Evolutionary conservation across 2,113 vertebrate genomes (phyloP).

Genomic region (Paracanthobrama guichenoti): DNA sequence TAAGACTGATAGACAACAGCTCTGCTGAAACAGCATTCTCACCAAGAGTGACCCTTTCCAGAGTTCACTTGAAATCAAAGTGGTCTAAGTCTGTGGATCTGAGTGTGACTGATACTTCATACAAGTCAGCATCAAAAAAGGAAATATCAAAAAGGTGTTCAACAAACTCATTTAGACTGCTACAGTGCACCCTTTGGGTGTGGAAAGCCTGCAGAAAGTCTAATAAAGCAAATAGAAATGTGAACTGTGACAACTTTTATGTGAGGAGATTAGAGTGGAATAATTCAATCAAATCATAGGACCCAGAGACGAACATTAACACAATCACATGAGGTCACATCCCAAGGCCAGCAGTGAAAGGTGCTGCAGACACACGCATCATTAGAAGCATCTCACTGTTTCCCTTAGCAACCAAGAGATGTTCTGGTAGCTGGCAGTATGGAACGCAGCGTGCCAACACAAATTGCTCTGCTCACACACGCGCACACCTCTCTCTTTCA

Average conservation of each 20-base stretch:
- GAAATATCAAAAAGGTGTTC: neutral
- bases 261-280: neutral
- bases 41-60: no score
- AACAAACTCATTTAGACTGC: neutral
- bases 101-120: neutral
- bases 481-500: slow-evolving; percentile 25
- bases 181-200: neutral
- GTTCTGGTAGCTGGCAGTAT: slow-evolving; percentile 49
- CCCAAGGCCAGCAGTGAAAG: slow-evolving; percentile 35
- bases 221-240: neutral
- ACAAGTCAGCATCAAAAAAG: neutral
- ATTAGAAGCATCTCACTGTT: slow-evolving; percentile 38
- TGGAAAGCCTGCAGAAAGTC: neutral
- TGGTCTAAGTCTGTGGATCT: neutral
- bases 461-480: slow-evolving; percentile 37
- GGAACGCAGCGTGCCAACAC: slow-evolving; percentile 48
- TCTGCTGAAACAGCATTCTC: neutral
- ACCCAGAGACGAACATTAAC: slow-evolving; percentile 7
- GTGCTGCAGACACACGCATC: slow-evolving; percentile 33
- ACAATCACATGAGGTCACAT: slow-evolving; percentile 40
- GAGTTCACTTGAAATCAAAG: neutral
- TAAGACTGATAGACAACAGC: neutral
- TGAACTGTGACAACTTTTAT: neutral
- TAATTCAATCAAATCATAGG: slow-evolving; percentile 21
- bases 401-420: slow-evolving; percentile 57